phyloP scores from a whole-genome alignment of 2,888 invertebrate genomes.

The Melanostoma scalare region DNA sequence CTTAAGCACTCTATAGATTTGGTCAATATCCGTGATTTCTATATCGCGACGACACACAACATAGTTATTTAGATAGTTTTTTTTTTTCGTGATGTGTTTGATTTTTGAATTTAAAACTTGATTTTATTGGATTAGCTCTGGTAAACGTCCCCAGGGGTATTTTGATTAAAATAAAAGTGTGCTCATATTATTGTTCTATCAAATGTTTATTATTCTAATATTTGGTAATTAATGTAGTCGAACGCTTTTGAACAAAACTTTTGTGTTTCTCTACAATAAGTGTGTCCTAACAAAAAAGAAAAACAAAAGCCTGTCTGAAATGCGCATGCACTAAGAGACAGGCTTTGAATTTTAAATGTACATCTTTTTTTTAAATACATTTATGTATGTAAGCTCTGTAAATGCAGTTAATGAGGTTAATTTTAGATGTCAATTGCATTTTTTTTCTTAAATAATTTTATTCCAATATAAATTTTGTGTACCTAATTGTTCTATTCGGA shows the following conservation, averaged over 20 bases:
- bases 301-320: constrained; percentile 57
- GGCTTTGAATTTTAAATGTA: constrained; percentile 48
- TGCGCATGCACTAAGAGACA: constrained; percentile 73
- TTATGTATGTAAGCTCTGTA: constrained; percentile 66
- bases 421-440: constrained; percentile 28
- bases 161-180: constrained; percentile 38
- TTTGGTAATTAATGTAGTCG: constrained; percentile 5
- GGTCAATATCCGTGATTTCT: constrained; percentile 88
- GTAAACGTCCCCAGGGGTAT: neutral
- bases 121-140: neutral
- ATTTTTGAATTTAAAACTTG: constrained; percentile 48
- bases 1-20: constrained; percentile 96
- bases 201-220: neutral
- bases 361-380: constrained; percentile 43
- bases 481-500: constrained; percentile 81
- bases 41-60: constrained; percentile 67
- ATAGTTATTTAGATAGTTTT: constrained; percentile 43
- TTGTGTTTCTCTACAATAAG: constrained; percentile 38
- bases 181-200: constrained; percentile 37
- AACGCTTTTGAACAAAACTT: constrained; percentile 42
- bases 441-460: constrained; percentile 58
- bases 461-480: constrained; percentile 73
- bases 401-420: constrained; percentile 42
- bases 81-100: constrained; percentile 55
- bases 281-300: constrained; percentile 28